phyloP scores from a whole-genome alignment of 2,888 invertebrate genomes.

The Scaptomyza polygonia region DNA sequence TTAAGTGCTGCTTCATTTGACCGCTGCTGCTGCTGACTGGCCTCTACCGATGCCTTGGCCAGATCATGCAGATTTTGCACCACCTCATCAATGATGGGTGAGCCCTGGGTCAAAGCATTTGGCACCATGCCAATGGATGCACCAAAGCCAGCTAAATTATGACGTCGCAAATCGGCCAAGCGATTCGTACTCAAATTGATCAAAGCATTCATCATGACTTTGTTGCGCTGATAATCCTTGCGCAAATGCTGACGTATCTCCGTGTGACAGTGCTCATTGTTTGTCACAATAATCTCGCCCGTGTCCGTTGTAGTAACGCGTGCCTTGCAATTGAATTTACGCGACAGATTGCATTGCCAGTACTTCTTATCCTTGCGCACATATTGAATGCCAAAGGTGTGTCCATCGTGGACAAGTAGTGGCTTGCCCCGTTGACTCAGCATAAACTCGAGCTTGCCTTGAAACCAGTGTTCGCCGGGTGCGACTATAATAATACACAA shows the following conservation, averaged over 20 bases:
- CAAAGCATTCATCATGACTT: constrained; percentile 83
- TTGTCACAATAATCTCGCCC: constrained; percentile 83
- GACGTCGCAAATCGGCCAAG: constrained; percentile 76
- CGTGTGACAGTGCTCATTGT: constrained; percentile 85
- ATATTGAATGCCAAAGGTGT: constrained; percentile 84
- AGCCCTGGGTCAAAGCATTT: constrained; percentile 44
- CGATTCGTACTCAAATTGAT: constrained; percentile 81
- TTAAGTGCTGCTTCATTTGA: constrained; percentile 46
- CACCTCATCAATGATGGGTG: constrained; percentile 70
- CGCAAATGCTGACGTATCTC: constrained; percentile 84
- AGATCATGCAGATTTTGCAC: constrained; percentile 71
- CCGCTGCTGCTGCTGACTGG: constrained; percentile 61
- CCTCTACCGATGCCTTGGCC: constrained; percentile 69
- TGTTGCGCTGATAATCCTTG: constrained; percentile 84
- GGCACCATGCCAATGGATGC: constrained; percentile 52
- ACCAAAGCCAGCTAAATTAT: constrained; percentile 56
- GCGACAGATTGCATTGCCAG: constrained; percentile 85
- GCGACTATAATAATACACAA: constrained; percentile 81
- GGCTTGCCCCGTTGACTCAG: constrained; percentile 85
- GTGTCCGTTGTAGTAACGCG: constrained; percentile 84
- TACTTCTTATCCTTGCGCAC: constrained; percentile 85
- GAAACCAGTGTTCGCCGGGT: constrained; percentile 85
- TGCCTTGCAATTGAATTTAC: constrained; percentile 85
- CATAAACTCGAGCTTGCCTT: constrained; percentile 85
- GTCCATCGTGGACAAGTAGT: constrained; percentile 84